phyloP scores from a whole-genome alignment of 2,888 invertebrate genomes.

The Aspidiotus destructor region DNA sequence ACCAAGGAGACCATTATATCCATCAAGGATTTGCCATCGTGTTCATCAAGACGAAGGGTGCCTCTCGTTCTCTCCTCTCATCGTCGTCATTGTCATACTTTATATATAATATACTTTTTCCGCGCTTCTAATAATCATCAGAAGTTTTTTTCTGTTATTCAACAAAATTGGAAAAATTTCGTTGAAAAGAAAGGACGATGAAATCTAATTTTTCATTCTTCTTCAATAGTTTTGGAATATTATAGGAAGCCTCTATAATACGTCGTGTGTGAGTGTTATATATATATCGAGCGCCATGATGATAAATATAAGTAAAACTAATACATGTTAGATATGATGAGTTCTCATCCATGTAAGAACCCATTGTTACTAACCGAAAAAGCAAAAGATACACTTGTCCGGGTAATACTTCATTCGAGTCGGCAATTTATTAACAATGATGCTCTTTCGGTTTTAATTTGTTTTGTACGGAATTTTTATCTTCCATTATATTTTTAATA shows the following conservation, averaged over 20 bases:
- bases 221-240: not conserved
- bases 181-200: slow-evolving; percentile 14
- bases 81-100: not conserved
- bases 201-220: slow-evolving; percentile 27
- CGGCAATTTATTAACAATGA: slow-evolving; percentile 31
- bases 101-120: not conserved
- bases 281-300: no score
- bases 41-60: not conserved
- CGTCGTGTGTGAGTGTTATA: no score
- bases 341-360: slow-evolving; percentile 15
- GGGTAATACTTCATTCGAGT: slow-evolving; percentile 10
- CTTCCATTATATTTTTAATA: slow-evolving; percentile 6
- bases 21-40: no score
- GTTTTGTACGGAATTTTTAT: slow-evolving; percentile 15
- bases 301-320: slow-evolving; percentile 1
- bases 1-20: no score
- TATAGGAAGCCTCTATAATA: no score
- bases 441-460: slow-evolving; percentile 23
- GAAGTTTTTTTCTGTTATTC: slow-evolving; percentile 8
- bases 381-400: slow-evolving; percentile 14
- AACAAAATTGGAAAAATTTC: slow-evolving; percentile 11
- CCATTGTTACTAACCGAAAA: not conserved
- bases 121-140: slow-evolving; percentile 6
- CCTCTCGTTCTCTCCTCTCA: not conserved
- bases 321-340: slow-evolving; percentile 7